Evolutionary conservation across 2,888 invertebrate species (phyloP).

Genomic region (Abscondita cerata): DNA sequence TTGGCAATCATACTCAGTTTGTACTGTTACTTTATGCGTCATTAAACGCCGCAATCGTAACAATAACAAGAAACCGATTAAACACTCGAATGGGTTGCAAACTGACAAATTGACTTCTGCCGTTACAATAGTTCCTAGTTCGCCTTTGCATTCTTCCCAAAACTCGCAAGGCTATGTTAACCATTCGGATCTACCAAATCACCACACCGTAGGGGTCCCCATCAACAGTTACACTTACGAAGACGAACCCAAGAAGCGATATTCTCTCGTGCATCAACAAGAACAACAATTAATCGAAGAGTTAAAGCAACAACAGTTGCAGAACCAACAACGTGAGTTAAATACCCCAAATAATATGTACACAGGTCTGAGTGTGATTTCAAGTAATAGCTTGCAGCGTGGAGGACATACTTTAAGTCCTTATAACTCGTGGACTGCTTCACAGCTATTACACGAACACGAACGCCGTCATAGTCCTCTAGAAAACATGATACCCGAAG

Average conservation of each 20-base stretch:
- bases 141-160: conserved; percentile 50
- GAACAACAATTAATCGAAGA: conserved; percentile 60
- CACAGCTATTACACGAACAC: conserved; percentile 66
- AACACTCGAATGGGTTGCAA: conserved; percentile 49
- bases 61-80: conserved; percentile 47
- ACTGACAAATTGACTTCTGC: conserved; percentile 55
- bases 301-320: conserved; percentile 56
- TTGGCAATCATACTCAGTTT: conserved; percentile 57
- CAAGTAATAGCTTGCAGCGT: conserved; percentile 57
- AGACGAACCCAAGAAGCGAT: conserved; percentile 60
- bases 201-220: conserved; percentile 59
- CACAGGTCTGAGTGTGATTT: conserved; percentile 54
- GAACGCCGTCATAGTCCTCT: conserved; percentile 64
- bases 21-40: conserved; percentile 62
- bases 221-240: conserved; percentile 57
- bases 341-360: conserved; percentile 47
- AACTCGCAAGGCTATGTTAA: conserved; percentile 44
- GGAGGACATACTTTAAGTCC: conserved; percentile 61
- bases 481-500: conserved; percentile 46
- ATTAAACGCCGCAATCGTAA: conserved; percentile 54
- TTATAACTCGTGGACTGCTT: conserved; percentile 67
- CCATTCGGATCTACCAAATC: conserved; percentile 54
- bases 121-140: conserved; percentile 60
- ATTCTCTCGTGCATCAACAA: conserved; percentile 60
- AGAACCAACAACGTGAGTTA: conserved; percentile 47